Evolutionary conservation across 92 coral and sea anemone species (phyloP), one percentile per base, ranked within the genome.

Genomic region (Pocillopora grandis): DNA sequence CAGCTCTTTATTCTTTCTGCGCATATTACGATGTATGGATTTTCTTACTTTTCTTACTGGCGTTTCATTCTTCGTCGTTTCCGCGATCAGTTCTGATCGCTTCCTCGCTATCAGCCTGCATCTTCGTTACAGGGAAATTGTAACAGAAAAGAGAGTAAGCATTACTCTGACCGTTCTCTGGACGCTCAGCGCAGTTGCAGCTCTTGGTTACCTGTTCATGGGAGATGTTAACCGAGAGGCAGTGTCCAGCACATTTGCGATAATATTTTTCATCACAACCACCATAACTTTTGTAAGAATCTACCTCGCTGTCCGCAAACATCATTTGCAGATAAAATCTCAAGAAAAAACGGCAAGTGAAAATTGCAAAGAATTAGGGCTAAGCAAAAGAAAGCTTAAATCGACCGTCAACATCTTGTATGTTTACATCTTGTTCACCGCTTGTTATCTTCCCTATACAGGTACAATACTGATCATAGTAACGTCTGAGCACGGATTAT

Each of bases 71-170:
- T 42, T 42, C 49, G 49, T 42, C 49, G 49, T 42, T 42, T 42
- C 49, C 49, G 49, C 49, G 18, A 76, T 76, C 0, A 61, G 80
- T 18, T 76, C 62, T 36, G 80, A 76, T 61, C 80, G 80, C 6
- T 76, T 76, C 52, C 12, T 76, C 12, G 80, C 80, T 31, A 76
- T 76, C 35, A 27, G 56, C 12, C 80, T 76, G 2, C 80, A 76
- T 35, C 69, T 76, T 35, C 80, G 80, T 10, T 76, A 76, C 80
- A 76, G 42, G 35, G 80, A 33, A 63, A 76, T 76, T 36, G 80
- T 76, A 35, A 76, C 80, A 4, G 80, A 76, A 18, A 61, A 33
- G n/a, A 76, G 42, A 3, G 68, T 19, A 0, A 12, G 27, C 35
- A 9, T 61, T 33, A 59, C 65, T 9, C 52, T 60, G 48, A 61